Conservation (phyloP, 2,797 vertebrate species). For the Chromis chromis region DNA sequence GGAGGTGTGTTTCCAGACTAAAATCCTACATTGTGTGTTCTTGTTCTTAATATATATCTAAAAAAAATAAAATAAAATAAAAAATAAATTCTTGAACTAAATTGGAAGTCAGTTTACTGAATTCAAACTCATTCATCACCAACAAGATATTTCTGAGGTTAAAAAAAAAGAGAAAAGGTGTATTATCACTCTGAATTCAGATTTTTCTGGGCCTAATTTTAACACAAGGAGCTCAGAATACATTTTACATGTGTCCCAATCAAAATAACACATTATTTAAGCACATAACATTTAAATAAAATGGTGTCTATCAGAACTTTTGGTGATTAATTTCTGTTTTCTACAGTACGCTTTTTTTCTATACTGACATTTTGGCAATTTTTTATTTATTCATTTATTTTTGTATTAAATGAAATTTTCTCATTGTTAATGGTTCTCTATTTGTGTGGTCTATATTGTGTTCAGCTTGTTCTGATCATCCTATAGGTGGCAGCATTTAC, state of each 20-base stretch:
- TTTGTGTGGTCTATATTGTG: not conserved
- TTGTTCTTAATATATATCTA: no score
- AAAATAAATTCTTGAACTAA: no score
- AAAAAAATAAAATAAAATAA: no score
- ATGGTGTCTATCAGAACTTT: not conserved
- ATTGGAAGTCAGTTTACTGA: not conserved
- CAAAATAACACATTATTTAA: not conserved
- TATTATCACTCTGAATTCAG: not conserved
- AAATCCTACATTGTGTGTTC: not conserved
- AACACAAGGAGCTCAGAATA: not conserved
- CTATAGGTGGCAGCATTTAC: conserved; percentile 74
- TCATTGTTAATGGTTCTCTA: not conserved
- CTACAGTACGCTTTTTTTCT: not conserved
- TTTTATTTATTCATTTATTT: not conserved
- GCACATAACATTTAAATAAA: not conserved
- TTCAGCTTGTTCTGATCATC: not conserved
- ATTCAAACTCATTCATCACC: no score
- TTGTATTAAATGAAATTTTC: not conserved
- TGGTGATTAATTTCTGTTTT: not conserved
- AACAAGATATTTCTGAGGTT: not conserved
- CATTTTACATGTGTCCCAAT: not conserved
- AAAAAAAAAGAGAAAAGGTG: not conserved
- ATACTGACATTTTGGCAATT: not conserved
- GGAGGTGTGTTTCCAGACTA: not conserved
- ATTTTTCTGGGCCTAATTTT: not conserved